A percentile compares a stretch with the other conserved stretches of the same genome.
These are phyloP conservation scores for Acronicta leporina DNA, from an alignment of 2,888 invertebrate species.

Conservation along the genomic window DNA sequence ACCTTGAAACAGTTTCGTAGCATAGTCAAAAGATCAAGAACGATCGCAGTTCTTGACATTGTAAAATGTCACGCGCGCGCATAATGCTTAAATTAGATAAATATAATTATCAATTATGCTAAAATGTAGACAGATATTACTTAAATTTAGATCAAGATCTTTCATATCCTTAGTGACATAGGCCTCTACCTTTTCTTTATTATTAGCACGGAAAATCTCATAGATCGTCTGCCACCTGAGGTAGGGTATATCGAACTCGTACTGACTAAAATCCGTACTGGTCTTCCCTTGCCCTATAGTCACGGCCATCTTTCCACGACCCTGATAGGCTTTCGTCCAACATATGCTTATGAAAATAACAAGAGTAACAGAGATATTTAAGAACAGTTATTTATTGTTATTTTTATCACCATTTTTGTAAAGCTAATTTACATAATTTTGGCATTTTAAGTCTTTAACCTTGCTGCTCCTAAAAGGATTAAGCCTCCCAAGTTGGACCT, in stretches of 20 bases:
- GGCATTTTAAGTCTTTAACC: slow-evolving; percentile 17
- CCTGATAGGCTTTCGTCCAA: no score
- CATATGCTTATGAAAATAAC: no score
- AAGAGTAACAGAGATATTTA: background rate
- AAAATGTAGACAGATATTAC: background rate
- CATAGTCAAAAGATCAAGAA: slow-evolving; percentile 66
- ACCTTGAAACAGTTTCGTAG: slow-evolving; percentile 65
- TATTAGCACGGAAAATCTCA: no score
- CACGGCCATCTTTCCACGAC: no score
- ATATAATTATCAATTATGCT: background rate
- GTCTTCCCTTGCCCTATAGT: no score
- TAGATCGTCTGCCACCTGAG: no score
- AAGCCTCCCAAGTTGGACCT: slow-evolving; percentile 12
- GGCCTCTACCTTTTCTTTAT: no score
- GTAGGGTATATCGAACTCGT: no score
- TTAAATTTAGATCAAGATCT: no score
- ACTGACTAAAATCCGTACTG: no score
- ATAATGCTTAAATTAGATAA: background rate
- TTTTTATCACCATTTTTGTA: slow-evolving; percentile 16
- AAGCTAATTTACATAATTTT: slow-evolving; percentile 23
- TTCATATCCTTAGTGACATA: no score
- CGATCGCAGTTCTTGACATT: slow-evolving; percentile 44
- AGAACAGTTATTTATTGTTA: slow-evolving; percentile 3
- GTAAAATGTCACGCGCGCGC: slow-evolving; percentile 23
- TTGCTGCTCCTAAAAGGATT: slow-evolving; percentile 25